phyloP scores from a whole-genome alignment of 1,140 invertebrate genomes.

The Tyrophagus putrescentiae region DNA sequence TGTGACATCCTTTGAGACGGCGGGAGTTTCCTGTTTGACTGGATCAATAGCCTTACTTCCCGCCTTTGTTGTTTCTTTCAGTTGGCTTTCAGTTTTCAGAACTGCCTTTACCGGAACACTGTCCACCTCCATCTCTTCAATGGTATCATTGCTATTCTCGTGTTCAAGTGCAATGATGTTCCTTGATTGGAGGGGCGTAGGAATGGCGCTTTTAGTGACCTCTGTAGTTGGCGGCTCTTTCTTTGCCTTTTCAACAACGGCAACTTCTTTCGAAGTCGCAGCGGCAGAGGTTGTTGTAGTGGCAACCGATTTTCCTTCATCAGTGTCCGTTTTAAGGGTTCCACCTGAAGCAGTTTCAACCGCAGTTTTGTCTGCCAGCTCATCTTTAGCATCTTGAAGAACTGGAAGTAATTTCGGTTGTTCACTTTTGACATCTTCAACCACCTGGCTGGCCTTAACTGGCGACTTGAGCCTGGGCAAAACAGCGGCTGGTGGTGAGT shows the following conservation, averaged over 20 bases:
- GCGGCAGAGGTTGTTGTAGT: background rate
- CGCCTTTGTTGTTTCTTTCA: no score
- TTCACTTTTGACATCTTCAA: no score
- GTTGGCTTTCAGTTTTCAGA: background rate
- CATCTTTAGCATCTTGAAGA: no score
- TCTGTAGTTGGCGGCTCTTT: constrained; percentile 36
- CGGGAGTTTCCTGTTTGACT: background rate
- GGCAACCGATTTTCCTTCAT: background rate
- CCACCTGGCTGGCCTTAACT: no score
- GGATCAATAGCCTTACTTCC: background rate
- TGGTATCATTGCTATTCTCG: constrained; percentile 8
- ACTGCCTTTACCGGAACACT: background rate
- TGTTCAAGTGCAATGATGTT: background rate
- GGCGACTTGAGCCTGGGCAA: no score
- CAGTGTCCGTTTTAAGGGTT: constrained; percentile 25
- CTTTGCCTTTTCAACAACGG: constrained; percentile 29
- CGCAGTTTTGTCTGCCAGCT: constrained; percentile 26
- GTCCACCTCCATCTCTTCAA: background rate
- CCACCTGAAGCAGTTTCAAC: constrained; percentile 27
- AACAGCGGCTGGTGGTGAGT: no score
- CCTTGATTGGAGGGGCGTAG: background rate
- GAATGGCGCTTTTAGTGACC: background rate
- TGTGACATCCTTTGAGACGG: background rate
- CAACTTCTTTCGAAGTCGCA: background rate
- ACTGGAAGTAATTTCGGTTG: no score